phyloP scores from a whole-genome alignment of 1,140 invertebrate genomes.

The Rhysida immarginata region DNA sequence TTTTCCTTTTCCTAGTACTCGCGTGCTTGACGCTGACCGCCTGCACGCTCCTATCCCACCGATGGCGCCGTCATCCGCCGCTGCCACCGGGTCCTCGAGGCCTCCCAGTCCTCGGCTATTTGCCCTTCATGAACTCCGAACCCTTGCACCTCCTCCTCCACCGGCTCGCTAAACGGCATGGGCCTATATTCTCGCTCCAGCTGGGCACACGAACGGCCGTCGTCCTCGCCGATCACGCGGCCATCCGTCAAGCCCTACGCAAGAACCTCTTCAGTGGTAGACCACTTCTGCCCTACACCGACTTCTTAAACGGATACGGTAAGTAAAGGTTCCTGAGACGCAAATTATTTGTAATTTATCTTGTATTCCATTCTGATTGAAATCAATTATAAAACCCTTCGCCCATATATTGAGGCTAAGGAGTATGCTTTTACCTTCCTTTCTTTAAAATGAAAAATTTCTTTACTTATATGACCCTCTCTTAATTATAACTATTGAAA shows the following conservation, averaged over 20 bases:
- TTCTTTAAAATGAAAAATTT: too few species aligned
- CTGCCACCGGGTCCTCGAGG: conserved; percentile 69
- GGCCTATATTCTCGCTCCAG: conserved; percentile 56
- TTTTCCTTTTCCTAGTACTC: background rate
- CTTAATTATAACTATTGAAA: too few species aligned
- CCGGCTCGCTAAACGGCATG: conserved; percentile 56
- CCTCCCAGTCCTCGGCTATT: conserved; percentile 60
- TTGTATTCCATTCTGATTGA: too few species aligned
- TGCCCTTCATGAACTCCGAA: conserved; percentile 53
- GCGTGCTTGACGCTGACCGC: too few species aligned
- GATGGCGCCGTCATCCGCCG: background rate
- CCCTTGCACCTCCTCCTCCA: conserved; percentile 59
- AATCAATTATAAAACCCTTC: too few species aligned
- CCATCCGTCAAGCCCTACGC: conserved; percentile 66
- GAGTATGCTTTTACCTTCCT: too few species aligned
- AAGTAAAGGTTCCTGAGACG: too few species aligned
- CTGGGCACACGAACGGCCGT: conserved; percentile 65
- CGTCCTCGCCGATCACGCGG: conserved; percentile 64
- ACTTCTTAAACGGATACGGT: conserved; percentile 78
- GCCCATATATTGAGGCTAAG: too few species aligned
- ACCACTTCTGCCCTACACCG: conserved; percentile 66
- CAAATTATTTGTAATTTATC: too few species aligned
- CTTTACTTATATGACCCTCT: too few species aligned
- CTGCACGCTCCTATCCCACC: background rate
- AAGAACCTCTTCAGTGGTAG: conserved; percentile 69